Evolutionary conservation across 1,140 invertebrate genomes (phyloP), one percentile per base, ranked within the genome.

Genomic region (Metaphire vulgaris): DNA sequence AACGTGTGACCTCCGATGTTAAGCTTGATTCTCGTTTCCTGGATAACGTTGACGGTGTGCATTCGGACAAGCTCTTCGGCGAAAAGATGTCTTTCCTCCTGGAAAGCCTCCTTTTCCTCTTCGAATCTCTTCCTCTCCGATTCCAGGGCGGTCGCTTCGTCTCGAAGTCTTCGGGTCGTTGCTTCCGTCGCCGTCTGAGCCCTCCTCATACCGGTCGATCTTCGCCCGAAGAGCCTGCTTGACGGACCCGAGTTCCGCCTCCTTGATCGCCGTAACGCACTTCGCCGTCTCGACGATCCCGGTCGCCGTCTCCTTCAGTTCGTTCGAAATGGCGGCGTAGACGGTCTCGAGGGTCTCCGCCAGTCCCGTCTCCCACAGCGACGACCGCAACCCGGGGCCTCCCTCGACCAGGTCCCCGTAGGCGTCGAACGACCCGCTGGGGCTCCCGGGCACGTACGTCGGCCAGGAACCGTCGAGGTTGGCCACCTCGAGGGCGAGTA

Each of bases 1-100:
- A 75, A 80, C 32, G 75, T 21, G 33, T 74, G 74, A 33, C 79
- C 79, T 33, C 79, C 79, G 33, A 80, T 79, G 71, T 80, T 78
- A 30, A 80, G 69, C 28, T 69, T 67, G 1, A 77, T 67, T 14
- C 33, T 65, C 0, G 68, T 33, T 15, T 76, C 75, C 6, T n/a
- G 32, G 33, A 71, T 71, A n/a, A 41, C 41, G 69, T 76, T 76
- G 30, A 76, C 30, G 26, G 34, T 68, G 1, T 32, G 28, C 32
- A 75, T 67, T 6, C 15, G 65, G 21, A 56, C 56, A 1, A 69
- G 15, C 33, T 75, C 74, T n/a, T 64, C 1, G 29, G 34, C 30
- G 15, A 76, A 15, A 2, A n/a, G 26, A 1, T 41, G n/a, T 28
- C 68, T 31, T 33, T 76, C 75, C 32, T 33, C n/a, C 68, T 41